Base-by-base conservation (phyloP, 2,888 invertebrate genomes). In the Lepidochrysops patricia region DNA sequence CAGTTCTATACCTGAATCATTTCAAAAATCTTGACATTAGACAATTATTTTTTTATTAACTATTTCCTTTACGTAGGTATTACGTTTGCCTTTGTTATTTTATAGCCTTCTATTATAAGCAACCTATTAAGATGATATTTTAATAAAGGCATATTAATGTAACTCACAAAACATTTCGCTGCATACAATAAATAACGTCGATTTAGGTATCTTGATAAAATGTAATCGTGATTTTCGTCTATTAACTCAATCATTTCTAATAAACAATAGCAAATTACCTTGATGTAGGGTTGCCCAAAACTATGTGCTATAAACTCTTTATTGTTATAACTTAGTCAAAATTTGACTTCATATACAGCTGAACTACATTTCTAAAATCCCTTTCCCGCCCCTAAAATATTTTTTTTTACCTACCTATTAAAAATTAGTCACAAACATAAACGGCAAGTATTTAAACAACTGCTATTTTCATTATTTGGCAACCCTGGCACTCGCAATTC, bases 201-300 rank as follows among this genome's bases (percentile, higher is more conserved):
- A 50, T 13, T 50, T 13, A 50, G 25, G 50, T 50, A 50, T 50
- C 50, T 50, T 26, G 26, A 26, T 26, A 26, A 6, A 50, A 50
- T 26, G 26, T 50, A 50, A 50, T 26, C 50, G 50, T 50, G 50
- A n/a, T 50, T 50, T 50, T 50, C 50, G 50, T 26, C 50, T 50
- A 50, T 50, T 50, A 50, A 50, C 50, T 50, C 25, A 50, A 50
- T 50, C 50, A 50, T 26, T 26, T 26, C 7, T 50, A 50, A 50
- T 26, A 50, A 50, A 50, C 50, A 50, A 50, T 50, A 50, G 50
- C 50, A 50, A 50, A 50, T 50, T 26, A 50, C 50, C 13, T 50
- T 26, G 13, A 50, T 26, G 25, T 50, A 50, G 50, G 50, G 50
- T n/a, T 50, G 50, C 2, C 50, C 4, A 13, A 50, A 26, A 43